Conservation (phyloP, 2,113 vertebrate genomes). For the Eupsittula cactorum region DNA sequence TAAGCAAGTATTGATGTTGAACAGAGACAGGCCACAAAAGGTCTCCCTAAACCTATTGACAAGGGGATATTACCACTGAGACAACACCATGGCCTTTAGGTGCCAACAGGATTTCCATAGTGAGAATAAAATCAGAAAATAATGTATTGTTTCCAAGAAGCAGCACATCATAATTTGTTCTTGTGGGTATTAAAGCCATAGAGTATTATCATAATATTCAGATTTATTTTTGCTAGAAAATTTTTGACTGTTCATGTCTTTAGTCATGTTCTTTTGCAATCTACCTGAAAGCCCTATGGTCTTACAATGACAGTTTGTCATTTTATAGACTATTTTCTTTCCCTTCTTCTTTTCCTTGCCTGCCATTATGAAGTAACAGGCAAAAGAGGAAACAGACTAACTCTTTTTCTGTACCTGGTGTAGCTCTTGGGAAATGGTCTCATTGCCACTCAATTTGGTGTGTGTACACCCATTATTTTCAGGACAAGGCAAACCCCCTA, state of each 20-base stretch:
- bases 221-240: background rate
- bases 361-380: background rate
- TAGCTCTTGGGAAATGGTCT: background rate
- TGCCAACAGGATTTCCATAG: background rate
- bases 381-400: background rate
- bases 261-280: background rate
- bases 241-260: background rate
- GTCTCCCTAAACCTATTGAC: background rate
- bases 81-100: background rate
- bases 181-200: background rate
- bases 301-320: background rate
- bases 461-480: background rate
- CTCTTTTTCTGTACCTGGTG: background rate
- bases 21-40: background rate
- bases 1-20: constrained; percentile 16
- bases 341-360: background rate
- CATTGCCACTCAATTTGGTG: background rate
- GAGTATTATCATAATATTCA: background rate
- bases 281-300: background rate
- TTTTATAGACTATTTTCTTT: background rate
- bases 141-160: background rate
- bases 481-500: background rate
- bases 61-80: background rate
- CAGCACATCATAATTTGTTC: background rate
- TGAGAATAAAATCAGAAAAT: background rate